Evolutionary conservation across 2,113 vertebrate species (phyloP), one percentile per base, ranked within the genome.

Genomic region (Myxocyprinus asiaticus): DNA sequence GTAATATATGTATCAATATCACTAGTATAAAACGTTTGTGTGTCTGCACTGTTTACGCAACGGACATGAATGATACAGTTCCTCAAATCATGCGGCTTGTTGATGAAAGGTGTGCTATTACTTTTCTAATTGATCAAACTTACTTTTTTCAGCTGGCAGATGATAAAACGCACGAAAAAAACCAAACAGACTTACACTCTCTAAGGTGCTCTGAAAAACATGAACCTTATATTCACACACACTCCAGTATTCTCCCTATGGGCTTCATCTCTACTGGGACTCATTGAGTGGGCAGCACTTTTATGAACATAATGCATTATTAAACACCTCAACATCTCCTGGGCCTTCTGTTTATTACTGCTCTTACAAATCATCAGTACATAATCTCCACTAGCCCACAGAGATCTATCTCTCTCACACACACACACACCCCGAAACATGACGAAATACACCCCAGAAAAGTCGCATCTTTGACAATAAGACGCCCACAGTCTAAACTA

Each of bases 301-400:
- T 94, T 93, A 94, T 92, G 92, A 93, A 92, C 90, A 93, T 93
- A 91, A 93, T 94, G 92, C 92, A 94, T 94, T 94, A 94, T 94
- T 94, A 94, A 94, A 89, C 91, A 93, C 88, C 91, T 93, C 91
- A 93, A 92, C 90, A 92, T 94, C 92, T 92, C 92, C 91, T 93
- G 92, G 93, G 92, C 90, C 89, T 92, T 89, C 55, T 92, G 92
- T 93, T 93, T 93, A 94, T 94, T 93, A 92, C 90, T 92, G 92
- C 90, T 89, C 92, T 93, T 94, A 93, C 93, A 93, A 94, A 93
- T 94, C 93, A 93, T 89, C 91, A 87, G 87, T 89, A 91, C 91
- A 91, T 91, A 92, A 93, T 92, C 89, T 89, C 64, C 77, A 87
- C 90, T 88, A 89, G 86, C 91, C 91, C 88, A 90, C 84, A 89